Evolutionary conservation across 2,888 invertebrate genomes (phyloP), one percentile per base, ranked within the genome.

Genomic region (Gandaritis pyraliata): DNA sequence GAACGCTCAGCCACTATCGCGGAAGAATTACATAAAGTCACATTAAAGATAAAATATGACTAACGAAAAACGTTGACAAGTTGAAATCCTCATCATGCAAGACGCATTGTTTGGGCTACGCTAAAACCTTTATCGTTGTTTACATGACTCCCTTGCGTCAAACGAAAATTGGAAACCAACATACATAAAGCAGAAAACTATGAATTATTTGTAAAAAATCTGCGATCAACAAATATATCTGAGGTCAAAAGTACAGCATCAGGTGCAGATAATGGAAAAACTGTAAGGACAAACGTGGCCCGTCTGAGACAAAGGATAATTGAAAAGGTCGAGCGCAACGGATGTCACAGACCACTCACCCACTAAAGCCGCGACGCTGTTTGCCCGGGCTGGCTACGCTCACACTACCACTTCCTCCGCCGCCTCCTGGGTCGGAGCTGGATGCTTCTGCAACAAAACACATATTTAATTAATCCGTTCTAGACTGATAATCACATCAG

Each of bases 301-400:
- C 36, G 12, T n/a, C 33, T 11, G 23, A 46, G 15, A 48, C 39
- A 36, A 36, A 33, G 15, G 33, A 49, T 11, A 13, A 58, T 43
- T 30, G 33, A 43, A 49, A 45, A 43, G 45, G 41, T n/a, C 46
- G 58, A 13, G 18, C 12, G 10, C 36, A 23, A 13, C 23, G 43
- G 12, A 54, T 55, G 45, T 55, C 60, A 39, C 50, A 51, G 46
- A 58, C n/a, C 50, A 94, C 96, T 96, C 89, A 97, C 97, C 96
- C 96, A 82, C 96, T 96, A 77, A 97, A 97, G 51, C 95, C 96
- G 71, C 96, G 94, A 64, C 97, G 93, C 82, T 97, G 97, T 82
- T 97, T 97, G 54, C 97, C 96, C 23, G 96, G 96, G 60, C 97
- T 97, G 74, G 96, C 96, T 50, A 95, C 95, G 91, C 92, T 84